Base-by-base conservation (phyloP, 2,888 invertebrate species). In the Meteorus cinctellus region DNA sequence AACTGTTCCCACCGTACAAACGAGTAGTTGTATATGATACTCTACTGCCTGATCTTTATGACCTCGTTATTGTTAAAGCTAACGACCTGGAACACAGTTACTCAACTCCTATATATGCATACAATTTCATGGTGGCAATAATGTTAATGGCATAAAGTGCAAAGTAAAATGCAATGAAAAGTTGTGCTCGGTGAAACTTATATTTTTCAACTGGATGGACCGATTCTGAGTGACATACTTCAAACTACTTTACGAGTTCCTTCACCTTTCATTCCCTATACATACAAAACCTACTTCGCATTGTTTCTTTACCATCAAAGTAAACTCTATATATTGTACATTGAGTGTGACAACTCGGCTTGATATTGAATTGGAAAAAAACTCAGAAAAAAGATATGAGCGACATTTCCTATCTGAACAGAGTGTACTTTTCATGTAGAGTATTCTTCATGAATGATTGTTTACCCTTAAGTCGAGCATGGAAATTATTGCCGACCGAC, bases 61-160 rank as follows among this genome's bases (percentile, higher is more conserved):
- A 71, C 71, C n/a, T 45, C 62, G 29, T 71, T 71, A 29, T 60
- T 68, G 48, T 51, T 8, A 62, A 45, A 45, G 36, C 60, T 71
- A 70, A 70, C 55, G 59, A 16, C 27, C 36, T 62, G 62, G 62
- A 62, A 41, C 62, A 29, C 24, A 41, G 29, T 34, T 34, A 59
- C 55, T 31, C 34, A 55, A 34, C 31, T 16, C 4, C 4, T 62
- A 31, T 31, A 62, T n/a, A 65, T 65, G n/a, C 19, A 36, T 65
- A 19, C 8, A 41, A 8, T 4, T 41, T 41, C 19, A 8, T 41
- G 24, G 36, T 70, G 34, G 8, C 12, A 10, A 2, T 24, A 59
- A 48, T 67, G 67, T 31, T 31, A 34, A 31, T 48, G 27, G 6
- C 36, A 51, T 16, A 51, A 12, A 59, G 24, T 51, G 59, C 51